Base-by-base conservation (phyloP, 35 echinoderm and acorn worm genomes). In the Patiria miniata region DNA sequence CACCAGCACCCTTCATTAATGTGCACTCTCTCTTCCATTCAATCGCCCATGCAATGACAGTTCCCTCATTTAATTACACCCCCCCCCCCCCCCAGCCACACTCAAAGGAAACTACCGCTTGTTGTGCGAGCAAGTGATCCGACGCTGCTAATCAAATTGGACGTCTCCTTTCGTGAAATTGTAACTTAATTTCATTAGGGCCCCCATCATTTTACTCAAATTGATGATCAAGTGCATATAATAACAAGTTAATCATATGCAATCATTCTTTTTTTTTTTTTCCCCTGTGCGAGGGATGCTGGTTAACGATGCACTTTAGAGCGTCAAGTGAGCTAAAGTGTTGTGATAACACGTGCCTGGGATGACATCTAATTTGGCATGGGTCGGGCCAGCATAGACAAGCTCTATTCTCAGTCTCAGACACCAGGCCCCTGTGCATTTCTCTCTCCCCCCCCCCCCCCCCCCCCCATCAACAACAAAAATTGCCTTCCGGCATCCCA, bases 101-200 rank as follows among this genome's bases (percentile, higher is more conserved):
- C 26, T 73, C 65, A 73, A 73, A 73, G 29, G 65, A 34, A 73
- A 28, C 29, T 34, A 73, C 65, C 65, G 65, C 65, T 73, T 73
- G 65, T 73, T 26, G 26, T 73, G 42, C 42, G 19, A 73, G 65
- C 65, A 73, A 26, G 29, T 73, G 26, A 73, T 73, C 65, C 65
- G 34, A 34, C 34, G 26, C 26, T 10, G 34, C 18, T 34, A 32
- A 73, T 32, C 34, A 26, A 23, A 73, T 32, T 73, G 26, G 26
- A 9, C 65, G 26, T 30, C 26, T 73, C 65, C 34, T 30, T 73
- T 73, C 65, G 34, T 73, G 65, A 73, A 73, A 73, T 73, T 73
- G 65, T 73, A 73, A 73, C 65, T 73, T 73, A 73, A 73, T 73
- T 73, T 73, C 65, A 73, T 73, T 73, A 73, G 65, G 22, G 65